Evolutionary conservation across 2,888 invertebrate species (phyloP).

Genomic region (Tortricodes alternella): DNA sequence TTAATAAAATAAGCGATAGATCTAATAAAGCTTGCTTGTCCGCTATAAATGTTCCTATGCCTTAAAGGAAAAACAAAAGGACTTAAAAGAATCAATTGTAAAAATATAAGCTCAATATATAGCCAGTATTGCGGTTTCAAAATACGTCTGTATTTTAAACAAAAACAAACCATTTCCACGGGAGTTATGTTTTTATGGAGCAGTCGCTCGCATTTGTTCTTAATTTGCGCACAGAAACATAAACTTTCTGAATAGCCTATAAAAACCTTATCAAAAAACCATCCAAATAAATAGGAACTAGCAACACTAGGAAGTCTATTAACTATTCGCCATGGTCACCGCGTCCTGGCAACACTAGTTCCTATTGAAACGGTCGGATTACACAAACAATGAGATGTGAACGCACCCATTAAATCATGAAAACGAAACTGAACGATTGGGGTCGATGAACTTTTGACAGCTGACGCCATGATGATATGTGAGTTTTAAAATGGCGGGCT

Average conservation of each 20-base stretch:
- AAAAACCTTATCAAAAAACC: conserved; percentile 30
- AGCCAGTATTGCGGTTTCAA: no score
- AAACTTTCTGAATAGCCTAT: conserved; percentile 22
- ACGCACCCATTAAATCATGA: conserved; percentile 72
- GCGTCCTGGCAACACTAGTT: conserved; percentile 42
- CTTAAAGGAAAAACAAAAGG: no score
- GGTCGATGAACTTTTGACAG: conserved; percentile 66
- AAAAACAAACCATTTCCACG: background rate
- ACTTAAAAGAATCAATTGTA: no score
- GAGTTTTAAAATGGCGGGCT: conserved; percentile 24
- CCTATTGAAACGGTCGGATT: conserved; percentile 63
- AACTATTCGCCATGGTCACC: conserved; percentile 45
- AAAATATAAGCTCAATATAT: no score
- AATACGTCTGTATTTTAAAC: background rate
- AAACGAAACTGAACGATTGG: conserved; percentile 62
- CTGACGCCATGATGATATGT: conserved; percentile 44
- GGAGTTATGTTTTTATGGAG: background rate
- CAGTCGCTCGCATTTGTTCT: background rate
- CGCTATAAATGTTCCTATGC: no score
- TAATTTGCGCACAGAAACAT: conserved; percentile 17
- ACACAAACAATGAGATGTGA: conserved; percentile 73
- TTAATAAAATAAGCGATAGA: no score
- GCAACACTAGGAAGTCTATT: conserved; percentile 36
- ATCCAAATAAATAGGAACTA: conserved; percentile 22
- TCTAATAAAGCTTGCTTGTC: no score